Conservation (phyloP, 2,113 vertebrate genomes). For the Chitala chitala region DNA sequence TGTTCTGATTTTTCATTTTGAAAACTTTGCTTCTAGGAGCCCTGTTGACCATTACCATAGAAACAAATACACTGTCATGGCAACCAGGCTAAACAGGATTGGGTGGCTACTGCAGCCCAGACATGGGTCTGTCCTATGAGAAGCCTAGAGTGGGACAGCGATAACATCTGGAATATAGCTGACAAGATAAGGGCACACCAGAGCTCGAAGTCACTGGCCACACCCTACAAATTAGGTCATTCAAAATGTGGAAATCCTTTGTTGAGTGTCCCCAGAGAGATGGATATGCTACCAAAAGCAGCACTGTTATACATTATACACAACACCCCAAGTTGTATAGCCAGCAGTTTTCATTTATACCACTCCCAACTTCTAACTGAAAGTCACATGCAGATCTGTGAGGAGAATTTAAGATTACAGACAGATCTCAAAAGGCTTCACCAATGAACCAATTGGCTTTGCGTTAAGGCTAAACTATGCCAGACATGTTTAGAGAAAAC, state of each 20-base stretch:
- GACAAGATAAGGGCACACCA: not conserved
- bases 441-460: too few relatives aligned
- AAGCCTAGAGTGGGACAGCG: not conserved
- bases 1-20: not conserved
- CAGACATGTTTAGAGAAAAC: not conserved
- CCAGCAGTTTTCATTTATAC: not conserved
- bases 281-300: not conserved
- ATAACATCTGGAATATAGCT: constrained; percentile 3
- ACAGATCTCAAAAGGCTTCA: too few relatives aligned
- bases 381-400: constrained; percentile 4
- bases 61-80: not conserved
- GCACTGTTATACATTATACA: not conserved
- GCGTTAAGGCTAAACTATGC: not conserved
- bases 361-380: not conserved
- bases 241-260: not conserved
- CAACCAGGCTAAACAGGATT: too few relatives aligned
- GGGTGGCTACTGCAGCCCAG: constrained; percentile 5
- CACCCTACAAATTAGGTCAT: not conserved
- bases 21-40: not conserved
- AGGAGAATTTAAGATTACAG: too few relatives aligned
- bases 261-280: not conserved
- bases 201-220: not conserved
- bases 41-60: not conserved
- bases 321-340: too few relatives aligned
- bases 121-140: too few relatives aligned